phyloP scores from a whole-genome alignment of 2,888 invertebrate species.

The Orthonychiurus folsomi region DNA sequence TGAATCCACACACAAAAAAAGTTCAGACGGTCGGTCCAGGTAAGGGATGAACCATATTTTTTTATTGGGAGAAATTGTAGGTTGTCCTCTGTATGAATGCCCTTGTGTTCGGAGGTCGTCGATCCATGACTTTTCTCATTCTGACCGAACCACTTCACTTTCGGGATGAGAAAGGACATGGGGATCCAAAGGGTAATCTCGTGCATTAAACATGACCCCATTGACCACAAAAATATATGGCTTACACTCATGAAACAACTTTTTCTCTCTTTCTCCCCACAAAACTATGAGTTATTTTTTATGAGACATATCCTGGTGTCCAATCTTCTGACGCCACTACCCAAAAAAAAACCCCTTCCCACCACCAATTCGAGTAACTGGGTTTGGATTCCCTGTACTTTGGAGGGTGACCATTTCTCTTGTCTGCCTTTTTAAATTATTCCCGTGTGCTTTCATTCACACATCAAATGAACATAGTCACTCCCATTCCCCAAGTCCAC shows the following conservation, averaged over 20 bases:
- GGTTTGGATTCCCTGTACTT: neutral
- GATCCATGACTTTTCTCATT: neutral
- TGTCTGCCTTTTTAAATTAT: slow-evolving; percentile 37
- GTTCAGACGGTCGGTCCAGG: neutral
- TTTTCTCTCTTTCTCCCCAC: slow-evolving; percentile 12
- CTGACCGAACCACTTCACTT: neutral
- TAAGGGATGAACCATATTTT: neutral
- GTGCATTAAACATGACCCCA: slow-evolving; percentile 41
- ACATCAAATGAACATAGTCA: slow-evolving; percentile 13
- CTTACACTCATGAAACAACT: slow-evolving; percentile 17
- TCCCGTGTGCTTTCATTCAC: slow-evolving; percentile 32
- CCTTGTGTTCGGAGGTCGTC: neutral
- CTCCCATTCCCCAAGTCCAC: neutral
- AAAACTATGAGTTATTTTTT: slow-evolving; percentile 34
- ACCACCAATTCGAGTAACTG: neutral
- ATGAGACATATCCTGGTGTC: slow-evolving; percentile 23
- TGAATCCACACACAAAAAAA: neutral
- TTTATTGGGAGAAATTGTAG: no score
- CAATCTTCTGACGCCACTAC: neutral
- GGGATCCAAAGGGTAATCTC: slow-evolving; percentile 40
- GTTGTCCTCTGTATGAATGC: no score
- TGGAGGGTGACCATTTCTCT: slow-evolving; percentile 25
- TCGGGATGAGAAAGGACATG: slow-evolving; percentile 20
- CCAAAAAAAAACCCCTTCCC: slow-evolving; percentile 9
- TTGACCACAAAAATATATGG: slow-evolving; percentile 39